Base-by-base conservation (phyloP, 1,140 invertebrate species). In the Zaprionus davidi region DNA sequence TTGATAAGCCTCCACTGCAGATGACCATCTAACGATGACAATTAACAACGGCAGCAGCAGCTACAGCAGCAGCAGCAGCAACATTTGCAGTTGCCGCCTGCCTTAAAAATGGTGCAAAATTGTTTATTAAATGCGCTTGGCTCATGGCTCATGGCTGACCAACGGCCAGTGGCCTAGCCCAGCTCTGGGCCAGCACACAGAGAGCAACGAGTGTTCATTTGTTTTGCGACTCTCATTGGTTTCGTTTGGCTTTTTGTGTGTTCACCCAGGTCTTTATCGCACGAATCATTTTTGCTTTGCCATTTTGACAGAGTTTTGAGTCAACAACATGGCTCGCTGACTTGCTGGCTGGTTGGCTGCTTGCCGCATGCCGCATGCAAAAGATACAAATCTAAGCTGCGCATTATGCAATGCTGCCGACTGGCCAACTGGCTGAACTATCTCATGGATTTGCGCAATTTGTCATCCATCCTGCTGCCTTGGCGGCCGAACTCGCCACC, bases 391-490 rank as follows among this genome's bases (percentile, higher is more conserved):
- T 90, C 85, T 90, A 90, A 79, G 85, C 76, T 80, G 81, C 76
- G 31, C 70, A 90, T 88, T 90, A 90, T 90, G 85, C 85, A 90
- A 90, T 63, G 75, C 68, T 13, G 62, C 71, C 24, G 9, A 57
- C 34, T 46, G 38, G 28, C 70, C 55, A 76, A 64, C 11, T 17
- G 65, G 65, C 82, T 75, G 85, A 90, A 90, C 86, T 88, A 90
- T 90, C 85, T 90, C 85, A 90, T 90, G 86, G 85, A 85, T 90
- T 90, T 90, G 85, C 85, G 85, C 85, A 90, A 90, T 90, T 90
- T 90, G 85, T 90, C 85, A 90, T 90, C 85, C 85, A 85, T 90
- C 85, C 85, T 79, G 81, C 65, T 69, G 81, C 68, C 66, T n/a
- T 17, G 82, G 79, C 62, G 41, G 65, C 57, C 36, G 56, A 57